A percentile compares a stretch with the other conserved stretches of the same genome.
Evolutionary conservation across 2,888 invertebrate genomes (phyloP).

Genomic region (Antitype chi): DNA sequence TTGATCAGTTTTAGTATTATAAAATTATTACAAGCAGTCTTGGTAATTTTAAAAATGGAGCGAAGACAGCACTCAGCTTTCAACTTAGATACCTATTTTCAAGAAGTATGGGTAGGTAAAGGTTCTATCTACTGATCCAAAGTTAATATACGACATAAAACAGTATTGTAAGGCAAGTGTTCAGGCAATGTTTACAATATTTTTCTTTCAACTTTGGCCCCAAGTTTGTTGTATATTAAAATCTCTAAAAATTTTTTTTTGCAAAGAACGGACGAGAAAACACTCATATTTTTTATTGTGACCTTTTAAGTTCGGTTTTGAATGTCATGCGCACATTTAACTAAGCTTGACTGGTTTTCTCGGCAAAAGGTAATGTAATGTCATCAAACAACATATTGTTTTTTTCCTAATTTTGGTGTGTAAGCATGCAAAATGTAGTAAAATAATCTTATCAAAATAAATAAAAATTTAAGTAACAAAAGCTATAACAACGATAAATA

Average conservation of each 20-base stretch:
- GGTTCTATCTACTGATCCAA: background rate
- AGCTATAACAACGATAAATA: slow-evolving; percentile 9
- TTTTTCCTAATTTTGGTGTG: background rate
- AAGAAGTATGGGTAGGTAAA: background rate
- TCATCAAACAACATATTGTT: background rate
- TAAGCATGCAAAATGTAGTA: background rate
- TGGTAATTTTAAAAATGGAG: background rate
- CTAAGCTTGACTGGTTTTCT: background rate
- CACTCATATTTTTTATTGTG: background rate
- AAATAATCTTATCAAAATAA: background rate
- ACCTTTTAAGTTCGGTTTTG: background rate
- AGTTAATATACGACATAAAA: background rate
- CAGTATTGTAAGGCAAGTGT: slow-evolving; percentile 13
- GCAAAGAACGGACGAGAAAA: background rate
- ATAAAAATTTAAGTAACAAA: background rate
- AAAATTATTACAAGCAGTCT: slow-evolving; percentile 6
- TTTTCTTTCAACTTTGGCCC: background rate
- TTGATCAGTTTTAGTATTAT: background rate
- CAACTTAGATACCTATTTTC: background rate
- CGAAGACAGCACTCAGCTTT: background rate
- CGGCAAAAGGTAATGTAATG: background rate
- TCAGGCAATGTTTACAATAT: slow-evolving; percentile 2
- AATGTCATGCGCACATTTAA: background rate
- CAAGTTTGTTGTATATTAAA: background rate
- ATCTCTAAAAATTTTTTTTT: background rate